Evolutionary conservation across 2,888 invertebrate species (phyloP), one percentile per base, ranked within the genome.

Genomic region (Schrankia costaestrigalis): DNA sequence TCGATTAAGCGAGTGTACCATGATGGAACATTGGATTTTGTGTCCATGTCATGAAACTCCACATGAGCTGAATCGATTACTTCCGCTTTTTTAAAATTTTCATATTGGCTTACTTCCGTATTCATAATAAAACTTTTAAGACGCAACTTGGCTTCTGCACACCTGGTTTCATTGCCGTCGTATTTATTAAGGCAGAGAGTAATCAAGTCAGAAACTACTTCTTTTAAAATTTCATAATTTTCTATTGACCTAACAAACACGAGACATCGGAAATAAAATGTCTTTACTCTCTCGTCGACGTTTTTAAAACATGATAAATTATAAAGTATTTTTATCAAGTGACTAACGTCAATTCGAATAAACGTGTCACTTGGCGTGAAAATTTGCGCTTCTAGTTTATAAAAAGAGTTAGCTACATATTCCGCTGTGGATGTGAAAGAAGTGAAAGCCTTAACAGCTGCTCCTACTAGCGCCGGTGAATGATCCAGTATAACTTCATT

Each of bases 1-100:
- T 18, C 27, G 19, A 18, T 27, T 11, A 27, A 12, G 27, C 27
- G 27, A 19, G 27, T 27, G 27, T 27, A 27, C 27, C 27, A 27
- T 27, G 18, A 27, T 18, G 27, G 27, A 27, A 27, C 19, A 27
- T 18, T 27, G 27, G 19, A 19, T 21, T 28, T 28, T n/a, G 21
- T 28, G 21, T 28, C 28, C 11, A 19, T 27, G 3, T 27, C 11
- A 11, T n/a, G 18, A 27, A 19, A 11, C 18, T 27, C 27, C 12
- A 27, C 18, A 27, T 27, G 12, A 21, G 9, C 7, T 21, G 21
- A 21, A 21, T 28, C 21, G 19, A 4, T 28, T 4, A 28, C 19
- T n/a, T 4, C 21, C 12, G 9, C 9, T 13, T 19, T 19, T 28
- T 19, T 9, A 21, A 12, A 15, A 14, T 15, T 4, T 9, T 26